These are phyloP conservation scores for Aphelocoma californica DNA, from an alignment of 2,797 vertebrate genomes.

Conservation along the genomic window DNA sequence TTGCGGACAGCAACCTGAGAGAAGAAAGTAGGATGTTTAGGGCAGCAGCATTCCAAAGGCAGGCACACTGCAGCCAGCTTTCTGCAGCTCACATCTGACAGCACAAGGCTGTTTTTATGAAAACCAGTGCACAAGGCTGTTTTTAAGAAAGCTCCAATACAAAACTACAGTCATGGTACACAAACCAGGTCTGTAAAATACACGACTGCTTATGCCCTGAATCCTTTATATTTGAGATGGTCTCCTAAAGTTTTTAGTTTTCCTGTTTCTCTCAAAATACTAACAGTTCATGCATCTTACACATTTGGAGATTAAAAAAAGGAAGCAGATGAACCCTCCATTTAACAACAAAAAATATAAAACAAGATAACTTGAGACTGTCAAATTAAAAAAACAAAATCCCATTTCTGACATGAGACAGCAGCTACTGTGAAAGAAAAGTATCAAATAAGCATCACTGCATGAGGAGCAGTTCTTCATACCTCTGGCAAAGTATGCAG, in stretches of 20 bases:
- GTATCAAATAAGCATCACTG: not conserved
- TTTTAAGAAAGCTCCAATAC: not conserved
- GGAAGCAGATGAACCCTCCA: not conserved
- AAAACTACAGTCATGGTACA: not conserved
- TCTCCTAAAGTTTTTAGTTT: not conserved
- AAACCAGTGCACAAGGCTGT: not conserved
- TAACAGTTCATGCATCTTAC: not conserved
- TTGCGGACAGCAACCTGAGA: conserved; percentile 84
- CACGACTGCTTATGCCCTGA: not conserved
- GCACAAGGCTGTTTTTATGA: not conserved
- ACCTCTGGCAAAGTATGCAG: not conserved
- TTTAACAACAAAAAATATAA: not conserved
- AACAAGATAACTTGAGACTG: not conserved
- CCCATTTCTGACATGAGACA: not conserved
- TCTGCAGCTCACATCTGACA: not conserved
- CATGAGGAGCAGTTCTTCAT: not conserved
- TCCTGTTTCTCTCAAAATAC: not conserved
- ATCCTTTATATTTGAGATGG: not conserved
- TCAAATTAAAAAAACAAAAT: not conserved
- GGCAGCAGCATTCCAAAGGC: not conserved
- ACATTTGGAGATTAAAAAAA: not conserved
- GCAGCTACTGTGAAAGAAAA: not conserved
- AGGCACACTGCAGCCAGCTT: not conserved
- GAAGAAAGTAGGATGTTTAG: not conserved
- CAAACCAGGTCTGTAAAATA: not conserved